Percentiles rank a stretch among this genome's conserved stretches.
phyloP scores from a whole-genome alignment of 1,140 invertebrate species.

The Magallana angulata region DNA sequence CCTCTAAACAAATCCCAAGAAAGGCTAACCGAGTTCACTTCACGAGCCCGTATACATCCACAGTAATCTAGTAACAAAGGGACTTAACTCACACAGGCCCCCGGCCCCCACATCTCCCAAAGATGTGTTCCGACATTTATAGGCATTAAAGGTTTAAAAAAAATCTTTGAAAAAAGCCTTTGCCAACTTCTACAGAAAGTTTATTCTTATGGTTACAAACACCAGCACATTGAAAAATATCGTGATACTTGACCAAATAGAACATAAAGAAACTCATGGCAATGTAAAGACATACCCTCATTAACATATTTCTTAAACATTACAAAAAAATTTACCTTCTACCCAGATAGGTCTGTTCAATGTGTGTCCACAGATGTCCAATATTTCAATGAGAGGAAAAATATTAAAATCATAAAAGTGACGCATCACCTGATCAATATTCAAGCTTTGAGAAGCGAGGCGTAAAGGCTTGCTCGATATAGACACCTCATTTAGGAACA shows the following conservation, averaged over 20 bases:
- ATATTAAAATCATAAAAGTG: slow-evolving; percentile 20
- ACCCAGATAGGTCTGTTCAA: background rate
- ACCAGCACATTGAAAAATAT: background rate
- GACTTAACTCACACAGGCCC: slow-evolving; percentile 16
- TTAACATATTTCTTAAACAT: too few relatives aligned
- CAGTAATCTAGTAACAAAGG: slow-evolving; percentile 16
- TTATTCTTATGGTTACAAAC: background rate
- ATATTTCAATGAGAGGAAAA: slow-evolving; percentile 20
- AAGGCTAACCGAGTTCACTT: slow-evolving; percentile 19
- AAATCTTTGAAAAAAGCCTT: background rate
- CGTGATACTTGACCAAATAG: background rate
- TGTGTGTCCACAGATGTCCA: slow-evolving; percentile 16
- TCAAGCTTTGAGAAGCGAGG: background rate
- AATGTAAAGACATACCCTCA: too few relatives aligned
- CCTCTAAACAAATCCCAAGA: slow-evolving; percentile 4
- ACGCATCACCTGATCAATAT: slow-evolving; percentile 29
- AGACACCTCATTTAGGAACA: slow-evolving; percentile 12
- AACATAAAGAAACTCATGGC: too few relatives aligned
- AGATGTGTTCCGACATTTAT: slow-evolving; percentile 10
- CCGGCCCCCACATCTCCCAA: slow-evolving; percentile 15
- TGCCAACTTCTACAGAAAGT: background rate
- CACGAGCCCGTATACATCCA: background rate
- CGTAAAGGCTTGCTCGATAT: slow-evolving; percentile 11
- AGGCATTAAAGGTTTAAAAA: background rate
- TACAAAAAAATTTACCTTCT: too few relatives aligned